Base-by-base conservation (phyloP, 2,888 invertebrate species). In the Chloromyia formosa region DNA sequence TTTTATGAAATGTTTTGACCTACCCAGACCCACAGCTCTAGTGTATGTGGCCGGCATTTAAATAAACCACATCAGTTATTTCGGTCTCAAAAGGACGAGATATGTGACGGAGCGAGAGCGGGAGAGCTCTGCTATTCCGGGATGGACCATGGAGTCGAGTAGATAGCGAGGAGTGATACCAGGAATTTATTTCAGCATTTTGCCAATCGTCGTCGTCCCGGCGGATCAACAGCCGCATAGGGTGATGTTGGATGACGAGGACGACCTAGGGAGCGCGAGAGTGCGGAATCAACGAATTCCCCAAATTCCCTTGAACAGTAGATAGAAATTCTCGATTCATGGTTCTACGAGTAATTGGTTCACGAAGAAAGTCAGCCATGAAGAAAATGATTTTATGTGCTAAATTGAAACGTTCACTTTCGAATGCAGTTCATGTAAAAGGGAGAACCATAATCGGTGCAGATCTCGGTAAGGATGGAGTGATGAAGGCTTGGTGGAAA, bases 1-100 rank as follows among this genome's bases (percentile, higher is more conserved):
- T 71, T 71, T 71, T 71, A 58, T 56, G 71, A 20, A 58, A 58
- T 40, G 58, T 56, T 71, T 71, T 58, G 58, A 71, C 71, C 71
- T 58, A 35, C 18, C 58, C 58, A 35, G 22, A 66, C 14, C 14
- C 40, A 35, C 7, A 35, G 27, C 27, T 35, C 2, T 35, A 27
- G 58, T 58, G 68, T 69, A 69, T 69, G 68, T 23, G 68, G 68
- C 58, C 58, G 10, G 53, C 58, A 71, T 71, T 71, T 71, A 71
- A 56, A 71, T 71, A 58, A 14, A 56, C 71, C 71, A n/a, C 58
- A 71, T 42, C n/a, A 58, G 40, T 20, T 40, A 56, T 56, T 23
- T 35, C 35, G 20, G 16, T 12, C 16, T 22, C 20, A 10, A 14
- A 16, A 22, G 42, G 22, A n/a, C 5, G 18, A 14, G 18, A 20